Conservation (phyloP, 2,113 vertebrate species). For the Pachyramphus minor region DNA sequence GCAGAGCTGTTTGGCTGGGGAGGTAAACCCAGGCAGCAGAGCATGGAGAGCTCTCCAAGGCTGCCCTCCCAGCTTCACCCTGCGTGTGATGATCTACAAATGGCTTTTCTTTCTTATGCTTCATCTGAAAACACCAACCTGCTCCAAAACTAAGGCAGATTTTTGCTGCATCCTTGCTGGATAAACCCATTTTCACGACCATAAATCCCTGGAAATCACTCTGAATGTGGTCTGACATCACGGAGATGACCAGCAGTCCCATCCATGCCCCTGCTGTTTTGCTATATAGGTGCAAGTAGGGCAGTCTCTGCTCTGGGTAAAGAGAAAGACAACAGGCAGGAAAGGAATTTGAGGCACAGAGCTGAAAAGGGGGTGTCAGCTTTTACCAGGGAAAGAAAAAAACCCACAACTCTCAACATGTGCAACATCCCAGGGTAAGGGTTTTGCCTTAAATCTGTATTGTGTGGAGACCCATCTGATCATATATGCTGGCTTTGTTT, state of each 20-base stretch:
- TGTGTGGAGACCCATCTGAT: not conserved
- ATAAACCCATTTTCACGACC: not conserved
- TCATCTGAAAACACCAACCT: not conserved
- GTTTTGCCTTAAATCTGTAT: not conserved
- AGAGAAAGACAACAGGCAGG: not conserved
- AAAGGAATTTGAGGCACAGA: not conserved
- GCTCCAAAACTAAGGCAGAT: not conserved
- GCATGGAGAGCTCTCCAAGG: not conserved
- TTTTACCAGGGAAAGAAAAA: not conserved
- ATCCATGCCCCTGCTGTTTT: not conserved
- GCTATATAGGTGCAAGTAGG: not conserved
- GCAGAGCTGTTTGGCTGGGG: not conserved
- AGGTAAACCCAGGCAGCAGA: not conserved
- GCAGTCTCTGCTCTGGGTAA: not conserved
- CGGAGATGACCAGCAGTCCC: accelerated
- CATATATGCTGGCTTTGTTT: accelerated
- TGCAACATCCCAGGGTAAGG: not conserved
- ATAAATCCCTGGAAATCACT: not conserved
- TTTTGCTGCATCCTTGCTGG: not conserved
- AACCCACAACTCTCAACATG: accelerated
- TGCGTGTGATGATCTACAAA: not conserved
- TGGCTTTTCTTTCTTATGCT: not conserved
- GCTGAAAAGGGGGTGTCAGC: not conserved
- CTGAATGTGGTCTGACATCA: not conserved
- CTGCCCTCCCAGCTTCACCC: not conserved